Percentiles rank a stretch among this genome's conserved stretches.
phyloP scores from a whole-genome alignment of 2,113 vertebrate genomes.

The Gymnogyps californianus region DNA sequence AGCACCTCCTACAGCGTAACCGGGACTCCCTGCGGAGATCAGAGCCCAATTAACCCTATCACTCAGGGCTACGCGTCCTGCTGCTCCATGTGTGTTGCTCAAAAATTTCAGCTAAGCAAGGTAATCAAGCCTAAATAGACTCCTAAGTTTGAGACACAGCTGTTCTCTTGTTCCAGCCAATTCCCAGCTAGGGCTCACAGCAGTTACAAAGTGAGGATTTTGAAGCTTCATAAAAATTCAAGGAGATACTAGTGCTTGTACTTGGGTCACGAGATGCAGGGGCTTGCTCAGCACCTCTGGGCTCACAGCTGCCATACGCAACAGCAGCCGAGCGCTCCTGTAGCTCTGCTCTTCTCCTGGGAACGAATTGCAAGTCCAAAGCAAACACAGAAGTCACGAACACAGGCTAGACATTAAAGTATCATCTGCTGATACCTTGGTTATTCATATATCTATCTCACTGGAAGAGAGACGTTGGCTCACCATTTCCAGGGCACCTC shows the following conservation, averaged over 20 bases:
- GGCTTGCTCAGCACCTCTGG: neutral
- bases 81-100: neutral
- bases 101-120: neutral
- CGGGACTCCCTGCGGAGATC: neutral
- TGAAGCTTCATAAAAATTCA: neutral
- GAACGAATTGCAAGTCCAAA: neutral
- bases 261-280: neutral
- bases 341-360: neutral
- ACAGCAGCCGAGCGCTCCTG: neutral
- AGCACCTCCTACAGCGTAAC: neutral
- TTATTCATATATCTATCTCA: neutral
- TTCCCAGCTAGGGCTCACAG: neutral
- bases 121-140: neutral
- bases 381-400: neutral
- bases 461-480: neutral
- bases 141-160: neutral
- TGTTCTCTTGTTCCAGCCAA: neutral
- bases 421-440: neutral
- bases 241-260: neutral
- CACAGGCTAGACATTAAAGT: rapidly evolving
- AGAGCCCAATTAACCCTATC: neutral
- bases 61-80: rapidly evolving
- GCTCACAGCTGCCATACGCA: neutral
- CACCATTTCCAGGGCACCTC: slow-evolving; percentile 98
- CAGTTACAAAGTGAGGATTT: neutral